phyloP scores from a whole-genome alignment of 2,888 invertebrate genomes.

The Amiota mariae region DNA sequence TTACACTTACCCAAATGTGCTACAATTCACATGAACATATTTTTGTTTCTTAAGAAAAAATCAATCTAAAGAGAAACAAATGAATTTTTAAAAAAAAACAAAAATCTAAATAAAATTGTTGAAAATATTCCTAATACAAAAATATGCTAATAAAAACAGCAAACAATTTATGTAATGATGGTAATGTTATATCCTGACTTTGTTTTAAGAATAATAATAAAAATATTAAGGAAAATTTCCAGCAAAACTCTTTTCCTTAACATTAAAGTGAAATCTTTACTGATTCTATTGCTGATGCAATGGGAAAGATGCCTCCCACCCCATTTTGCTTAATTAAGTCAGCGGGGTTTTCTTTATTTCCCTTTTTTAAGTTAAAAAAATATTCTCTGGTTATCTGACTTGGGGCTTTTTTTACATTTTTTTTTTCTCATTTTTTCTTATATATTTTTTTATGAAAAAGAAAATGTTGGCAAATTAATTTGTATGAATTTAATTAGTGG shows the following conservation, averaged over 20 bases:
- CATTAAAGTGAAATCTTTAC: background rate
- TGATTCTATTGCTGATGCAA: background rate
- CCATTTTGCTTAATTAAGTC: slow-evolving; percentile 53
- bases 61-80: background rate
- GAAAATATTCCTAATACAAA: slow-evolving; percentile 32
- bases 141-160: slow-evolving; percentile 68
- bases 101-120: background rate
- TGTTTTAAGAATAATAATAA: background rate
- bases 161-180: background rate
- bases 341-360: slow-evolving; percentile 39
- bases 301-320: no score
- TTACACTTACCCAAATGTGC: slow-evolving; percentile 9
- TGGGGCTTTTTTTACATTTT: slow-evolving; percentile 42
- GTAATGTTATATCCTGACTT: background rate
- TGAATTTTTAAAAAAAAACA: background rate
- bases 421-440: slow-evolving; percentile 7
- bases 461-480: slow-evolving; percentile 57
- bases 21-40: background rate
- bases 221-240: no score
- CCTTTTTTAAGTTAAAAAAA: slow-evolving; percentile 26
- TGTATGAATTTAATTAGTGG: slow-evolving; percentile 67
- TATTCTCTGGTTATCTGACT: slow-evolving; percentile 41
- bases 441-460: slow-evolving; percentile 32
- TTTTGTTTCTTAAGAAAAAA: no score
- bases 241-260: background rate